Conservation (phyloP, 2,888 invertebrate genomes). For the Rhodophaea formosa region DNA sequence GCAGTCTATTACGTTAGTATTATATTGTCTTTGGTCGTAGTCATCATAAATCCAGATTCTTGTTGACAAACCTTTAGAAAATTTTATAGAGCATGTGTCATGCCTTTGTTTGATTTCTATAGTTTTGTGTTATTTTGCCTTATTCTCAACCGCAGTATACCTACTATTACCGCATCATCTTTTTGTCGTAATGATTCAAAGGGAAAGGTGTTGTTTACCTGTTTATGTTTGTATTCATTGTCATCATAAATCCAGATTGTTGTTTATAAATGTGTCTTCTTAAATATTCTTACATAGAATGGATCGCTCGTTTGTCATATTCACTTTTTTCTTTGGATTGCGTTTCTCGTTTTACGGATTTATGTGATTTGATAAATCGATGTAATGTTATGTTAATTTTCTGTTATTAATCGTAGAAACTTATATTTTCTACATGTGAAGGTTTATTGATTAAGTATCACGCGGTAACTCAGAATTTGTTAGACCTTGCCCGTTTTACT, state of each 20-base stretch:
- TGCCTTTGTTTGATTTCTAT: not conserved
- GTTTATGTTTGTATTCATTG: not conserved
- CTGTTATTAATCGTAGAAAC: not conserved
- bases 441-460: not conserved
- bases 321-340: not conserved
- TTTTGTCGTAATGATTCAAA: not conserved
- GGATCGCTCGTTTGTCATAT: not conserved
- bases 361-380: not conserved
- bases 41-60: too few species aligned
- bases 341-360: not conserved
- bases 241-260: not conserved
- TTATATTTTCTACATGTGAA: not conserved
- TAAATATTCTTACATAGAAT: not conserved
- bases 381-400: too few species aligned
- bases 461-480: not conserved
- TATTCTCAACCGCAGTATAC: not conserved
- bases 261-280: not conserved
- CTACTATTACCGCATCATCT: not conserved
- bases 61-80: not conserved
- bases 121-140: not conserved
- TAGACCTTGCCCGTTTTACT: too few species aligned
- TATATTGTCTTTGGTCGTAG: too few species aligned
- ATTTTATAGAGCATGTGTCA: constrained; percentile 2
- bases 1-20: too few species aligned
- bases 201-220: not conserved